Conservation (phyloP, 2,888 invertebrate genomes). For the Tuberolachnus salignus region DNA sequence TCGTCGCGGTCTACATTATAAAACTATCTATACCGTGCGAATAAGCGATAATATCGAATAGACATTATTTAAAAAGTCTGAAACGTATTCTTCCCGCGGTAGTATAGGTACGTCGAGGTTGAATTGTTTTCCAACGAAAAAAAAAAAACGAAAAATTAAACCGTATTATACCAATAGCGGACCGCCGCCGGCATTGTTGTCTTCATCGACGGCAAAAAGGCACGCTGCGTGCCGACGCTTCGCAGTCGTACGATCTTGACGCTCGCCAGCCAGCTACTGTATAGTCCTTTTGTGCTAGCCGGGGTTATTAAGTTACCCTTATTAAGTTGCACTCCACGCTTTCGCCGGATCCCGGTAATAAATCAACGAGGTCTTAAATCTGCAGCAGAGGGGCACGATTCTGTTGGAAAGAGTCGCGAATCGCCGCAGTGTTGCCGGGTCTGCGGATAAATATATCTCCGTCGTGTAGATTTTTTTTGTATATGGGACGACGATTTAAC, state of each 20-base stretch:
- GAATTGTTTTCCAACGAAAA: neutral
- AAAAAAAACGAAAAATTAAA: neutral
- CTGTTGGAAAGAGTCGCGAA: slow-evolving; percentile 31
- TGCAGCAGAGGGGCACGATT: slow-evolving; percentile 2
- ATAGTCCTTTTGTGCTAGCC: slow-evolving; percentile 18
- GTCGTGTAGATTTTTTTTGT: too few species aligned
- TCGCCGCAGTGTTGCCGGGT: too few species aligned
- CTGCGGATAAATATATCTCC: too few species aligned
- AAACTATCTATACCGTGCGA: too few species aligned
- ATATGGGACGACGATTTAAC: too few species aligned
- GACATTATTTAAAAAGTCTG: too few species aligned
- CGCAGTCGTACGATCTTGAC: neutral
- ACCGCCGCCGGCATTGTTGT: neutral
- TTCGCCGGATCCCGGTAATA: slow-evolving; percentile 50
- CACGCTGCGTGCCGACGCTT: neutral
- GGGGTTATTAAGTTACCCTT: slow-evolving; percentile 50
- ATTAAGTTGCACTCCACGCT: slow-evolving; percentile 51
- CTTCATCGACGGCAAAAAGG: neutral
- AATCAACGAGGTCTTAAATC: slow-evolving; percentile 45
- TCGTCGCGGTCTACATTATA: too few species aligned
- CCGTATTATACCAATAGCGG: neutral
- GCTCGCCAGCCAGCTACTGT: neutral
- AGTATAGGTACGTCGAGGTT: too few species aligned
- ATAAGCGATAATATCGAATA: too few species aligned
- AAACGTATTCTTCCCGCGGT: too few species aligned